Evolutionary conservation across 2,888 invertebrate species (phyloP).

Genomic region (Colostygia pectinataria): DNA sequence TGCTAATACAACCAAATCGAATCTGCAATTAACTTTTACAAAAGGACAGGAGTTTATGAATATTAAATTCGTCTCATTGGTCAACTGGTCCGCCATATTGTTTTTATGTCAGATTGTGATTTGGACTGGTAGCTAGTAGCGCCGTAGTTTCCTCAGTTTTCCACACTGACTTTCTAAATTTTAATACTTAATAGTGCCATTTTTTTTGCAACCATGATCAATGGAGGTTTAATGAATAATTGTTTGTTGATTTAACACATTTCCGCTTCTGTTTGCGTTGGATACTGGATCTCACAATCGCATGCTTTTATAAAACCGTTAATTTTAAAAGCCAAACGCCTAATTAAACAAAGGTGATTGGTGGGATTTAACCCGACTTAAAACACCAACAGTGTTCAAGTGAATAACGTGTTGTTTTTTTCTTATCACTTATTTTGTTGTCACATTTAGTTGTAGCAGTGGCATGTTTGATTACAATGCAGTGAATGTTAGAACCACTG

Average conservation of each 20-base stretch:
- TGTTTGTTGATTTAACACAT: conserved; percentile 11
- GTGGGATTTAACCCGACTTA: conserved; percentile 58
- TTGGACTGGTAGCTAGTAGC: no score
- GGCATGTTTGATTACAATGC: conserved; percentile 73
- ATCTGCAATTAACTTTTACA: no score
- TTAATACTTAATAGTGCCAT: no score
- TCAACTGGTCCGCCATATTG: not conserved
- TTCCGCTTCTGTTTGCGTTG: not conserved
- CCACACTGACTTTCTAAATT: no score
- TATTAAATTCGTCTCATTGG: no score
- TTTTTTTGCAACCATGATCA: no score
- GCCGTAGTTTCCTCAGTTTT: no score
- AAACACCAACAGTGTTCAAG: conserved; percentile 39
- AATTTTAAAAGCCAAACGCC: conserved; percentile 27
- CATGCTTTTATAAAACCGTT: conserved; percentile 37
- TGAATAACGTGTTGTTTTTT: conserved; percentile 45
- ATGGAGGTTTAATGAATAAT: no score
- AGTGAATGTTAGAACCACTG: conserved; percentile 46
- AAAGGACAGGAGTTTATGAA: no score
- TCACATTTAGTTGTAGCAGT: conserved; percentile 47
- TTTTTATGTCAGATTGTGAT: not conserved
- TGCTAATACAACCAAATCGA: conserved; percentile 3
- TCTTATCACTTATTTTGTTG: conserved; percentile 46
- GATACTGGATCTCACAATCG: conserved; percentile 12
- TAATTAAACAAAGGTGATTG: conserved; percentile 49